A percentile compares a stretch with the other conserved stretches of the same genome.
Evolutionary conservation across 2,797 vertebrate species (phyloP).

Genomic region (Helicolenus hilgendorfi): DNA sequence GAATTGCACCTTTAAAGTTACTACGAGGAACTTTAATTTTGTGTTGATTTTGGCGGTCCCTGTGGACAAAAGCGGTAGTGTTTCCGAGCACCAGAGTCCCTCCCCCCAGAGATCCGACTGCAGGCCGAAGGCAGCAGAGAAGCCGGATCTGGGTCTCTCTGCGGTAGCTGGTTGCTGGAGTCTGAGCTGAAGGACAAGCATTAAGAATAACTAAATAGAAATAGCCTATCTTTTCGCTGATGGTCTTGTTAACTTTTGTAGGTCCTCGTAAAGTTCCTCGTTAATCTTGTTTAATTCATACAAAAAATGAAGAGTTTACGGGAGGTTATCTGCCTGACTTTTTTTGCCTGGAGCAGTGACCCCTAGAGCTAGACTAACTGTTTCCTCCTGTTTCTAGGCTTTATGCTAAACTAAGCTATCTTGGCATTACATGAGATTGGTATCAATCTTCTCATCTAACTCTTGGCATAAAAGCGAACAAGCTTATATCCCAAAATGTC

Average conservation of each 20-base stretch:
- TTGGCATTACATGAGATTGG: neutral
- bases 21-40: rapidly evolving
- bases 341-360: neutral
- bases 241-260: neutral
- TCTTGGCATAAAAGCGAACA: neutral
- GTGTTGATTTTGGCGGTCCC: too few relatives aligned
- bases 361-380: neutral
- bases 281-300: neutral
- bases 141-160: too few relatives aligned
- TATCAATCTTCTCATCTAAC: neutral
- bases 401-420: neutral
- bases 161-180: too few relatives aligned
- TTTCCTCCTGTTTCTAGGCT: neutral
- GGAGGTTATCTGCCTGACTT: neutral
- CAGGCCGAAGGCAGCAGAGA: too few relatives aligned
- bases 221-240: too few relatives aligned
- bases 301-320: neutral
- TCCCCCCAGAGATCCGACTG: too few relatives aligned
- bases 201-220: too few relatives aligned
- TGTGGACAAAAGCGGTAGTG: too few relatives aligned
- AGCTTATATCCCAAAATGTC: neutral
- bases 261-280: neutral
- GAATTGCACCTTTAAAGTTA: too few relatives aligned
- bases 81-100: too few relatives aligned
- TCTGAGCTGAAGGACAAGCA: too few relatives aligned